Base-by-base conservation (phyloP, 2,888 invertebrate genomes). In the Teinopalpus imperialis region DNA sequence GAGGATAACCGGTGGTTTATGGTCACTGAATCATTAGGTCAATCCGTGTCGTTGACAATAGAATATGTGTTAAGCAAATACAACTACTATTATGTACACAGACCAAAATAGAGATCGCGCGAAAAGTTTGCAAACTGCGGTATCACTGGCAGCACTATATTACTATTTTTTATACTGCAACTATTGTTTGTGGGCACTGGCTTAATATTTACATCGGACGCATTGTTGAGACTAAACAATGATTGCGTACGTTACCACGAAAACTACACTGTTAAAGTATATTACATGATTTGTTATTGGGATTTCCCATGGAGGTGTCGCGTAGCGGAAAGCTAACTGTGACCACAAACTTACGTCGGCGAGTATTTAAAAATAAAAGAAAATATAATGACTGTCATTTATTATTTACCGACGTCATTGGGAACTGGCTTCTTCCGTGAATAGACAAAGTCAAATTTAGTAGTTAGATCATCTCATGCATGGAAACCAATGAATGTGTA, bases 1-100 rank as follows among this genome's bases (percentile, higher is more conserved):
- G 63, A 81, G 83, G 83, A 85, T 82, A 86, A 83, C 64, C 65
- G 68, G 13, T n/a, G n/a, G 74, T 72, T 75, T 81, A 77, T 80
- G 80, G 79, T 73, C 71, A 80, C 67, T 86, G 83, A 86, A 78
- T 86, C 86, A 86, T 81, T 86, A 74, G 83, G 83, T 83, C 83
- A 81, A 81, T 73, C 66, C 63, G 63, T 72, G 76, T 75, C 79
- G 78, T 81, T 81, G 81, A 81, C 83, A 81, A 85, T 75, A 66
- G 76, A 69, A 79, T 74, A 68, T 77, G 66, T 79, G 78, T 65
- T 74, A 81, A 73, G 67, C 70, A 74, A 76, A 81, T 63, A 68
- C 56, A 49, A n/a, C n/a, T n/a, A n/a, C 16, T 4, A 63, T 61
- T 60, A 58, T 49, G 56, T 53, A 55, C 56, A 58, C 45, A 69